These are phyloP conservation scores for Takifugu flavidus DNA, from an alignment of 2,113 vertebrate species.

Conservation along the genomic window DNA sequence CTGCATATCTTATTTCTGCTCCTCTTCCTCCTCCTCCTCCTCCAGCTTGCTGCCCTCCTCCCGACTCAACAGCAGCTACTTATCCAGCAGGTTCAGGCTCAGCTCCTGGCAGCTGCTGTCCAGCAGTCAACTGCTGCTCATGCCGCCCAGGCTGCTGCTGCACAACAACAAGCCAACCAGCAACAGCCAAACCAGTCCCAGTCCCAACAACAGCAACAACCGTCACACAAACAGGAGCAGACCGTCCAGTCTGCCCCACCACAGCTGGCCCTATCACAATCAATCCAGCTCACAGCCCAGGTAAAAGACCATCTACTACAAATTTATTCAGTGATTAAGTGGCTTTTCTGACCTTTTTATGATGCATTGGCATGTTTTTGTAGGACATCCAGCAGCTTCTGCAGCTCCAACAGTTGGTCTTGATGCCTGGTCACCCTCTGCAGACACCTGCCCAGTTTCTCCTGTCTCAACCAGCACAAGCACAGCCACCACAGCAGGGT, in stretches of 20 bases:
- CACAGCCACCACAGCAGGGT: conserved; percentile 85
- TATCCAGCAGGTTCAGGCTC: conserved; percentile 87
- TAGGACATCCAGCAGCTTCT: conserved; percentile 90
- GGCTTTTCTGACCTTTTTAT: not conserved
- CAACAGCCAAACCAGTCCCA: conserved; percentile 44
- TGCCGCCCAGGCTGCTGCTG: conserved; percentile 73
- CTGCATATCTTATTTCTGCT: conserved; percentile 9
- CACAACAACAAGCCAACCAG: conserved; percentile 47
- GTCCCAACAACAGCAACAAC: conserved; percentile 53
- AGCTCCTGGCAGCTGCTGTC: conserved; percentile 86
- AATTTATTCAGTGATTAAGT: not conserved
- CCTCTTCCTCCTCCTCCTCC: not conserved
- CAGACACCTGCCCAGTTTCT: conserved; percentile 89
- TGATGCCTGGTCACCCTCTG: conserved; percentile 85
- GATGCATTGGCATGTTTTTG: not conserved
- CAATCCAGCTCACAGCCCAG: conserved; percentile 92
- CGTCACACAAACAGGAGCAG: conserved; percentile 64
- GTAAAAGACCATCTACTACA: conserved; percentile 51
- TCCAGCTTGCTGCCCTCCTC: conserved; percentile 84
- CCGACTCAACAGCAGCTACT: conserved; percentile 89
- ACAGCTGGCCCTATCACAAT: conserved; percentile 84
- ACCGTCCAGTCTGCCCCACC: conserved; percentile 69
- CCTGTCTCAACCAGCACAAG: conserved; percentile 81
- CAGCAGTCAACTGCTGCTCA: conserved; percentile 84
- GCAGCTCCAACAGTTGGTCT: conserved; percentile 87